Percentiles rank a stretch among this genome's conserved stretches.
Evolutionary conservation across 2,888 invertebrate genomes (phyloP).

Genomic region (Alloscopus bannaensis): DNA sequence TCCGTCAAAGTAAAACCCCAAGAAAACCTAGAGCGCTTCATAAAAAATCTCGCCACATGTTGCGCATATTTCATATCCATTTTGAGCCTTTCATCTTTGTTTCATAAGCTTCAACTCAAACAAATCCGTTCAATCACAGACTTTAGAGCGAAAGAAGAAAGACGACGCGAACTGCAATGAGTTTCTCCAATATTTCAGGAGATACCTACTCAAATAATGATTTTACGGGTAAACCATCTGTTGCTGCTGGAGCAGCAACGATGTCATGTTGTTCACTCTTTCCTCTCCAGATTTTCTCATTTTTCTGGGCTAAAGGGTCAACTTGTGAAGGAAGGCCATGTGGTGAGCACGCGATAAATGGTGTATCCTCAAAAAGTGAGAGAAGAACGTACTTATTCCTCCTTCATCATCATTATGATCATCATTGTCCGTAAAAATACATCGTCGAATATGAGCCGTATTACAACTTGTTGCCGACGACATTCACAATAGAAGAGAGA

Average conservation of each 20-base stretch:
- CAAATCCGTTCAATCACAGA: slow-evolving; percentile 19
- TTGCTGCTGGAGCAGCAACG: slow-evolving; percentile 28
- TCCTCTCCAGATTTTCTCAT: not conserved
- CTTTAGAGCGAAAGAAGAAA: too few species aligned
- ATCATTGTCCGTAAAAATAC: not conserved
- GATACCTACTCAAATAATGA: not conserved
- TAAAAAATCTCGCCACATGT: not conserved
- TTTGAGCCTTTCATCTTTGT: too few species aligned
- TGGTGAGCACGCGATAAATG: slow-evolving; percentile 56
- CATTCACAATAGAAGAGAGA: slow-evolving; percentile 7
- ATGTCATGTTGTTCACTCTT: not conserved
- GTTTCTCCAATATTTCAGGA: not conserved
- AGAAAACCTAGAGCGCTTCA: too few species aligned
- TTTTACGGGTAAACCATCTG: slow-evolving; percentile 58
- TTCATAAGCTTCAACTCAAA: not conserved
- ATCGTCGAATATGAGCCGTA: not conserved
- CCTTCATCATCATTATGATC: slow-evolving; percentile 6
- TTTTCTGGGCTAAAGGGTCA: slow-evolving; percentile 7
- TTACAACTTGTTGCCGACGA: not conserved
- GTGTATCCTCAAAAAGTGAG: too few species aligned
- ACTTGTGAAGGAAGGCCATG: slow-evolving; percentile 35
- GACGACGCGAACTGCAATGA: not conserved
- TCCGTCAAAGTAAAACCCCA: too few species aligned
- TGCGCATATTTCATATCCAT: not conserved
- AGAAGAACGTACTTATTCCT: too few species aligned